Evolutionary conservation across 2,888 invertebrate species (phyloP).

Genomic region (Dasysyrphus tricinctus): DNA sequence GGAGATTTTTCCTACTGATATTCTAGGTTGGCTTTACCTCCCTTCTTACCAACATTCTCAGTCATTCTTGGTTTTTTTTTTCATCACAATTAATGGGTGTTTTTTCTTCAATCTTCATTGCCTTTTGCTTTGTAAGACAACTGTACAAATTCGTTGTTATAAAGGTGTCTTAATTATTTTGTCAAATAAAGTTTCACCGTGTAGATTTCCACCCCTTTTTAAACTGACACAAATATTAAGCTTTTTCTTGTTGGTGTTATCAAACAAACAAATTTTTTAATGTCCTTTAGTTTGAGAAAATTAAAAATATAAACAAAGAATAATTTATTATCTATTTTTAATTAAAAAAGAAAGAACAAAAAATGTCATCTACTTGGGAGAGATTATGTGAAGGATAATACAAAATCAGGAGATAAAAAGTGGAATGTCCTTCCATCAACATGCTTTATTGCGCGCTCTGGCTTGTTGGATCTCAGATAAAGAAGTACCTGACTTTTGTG

Average conservation of each 20-base stretch:
- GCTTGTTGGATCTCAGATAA: conserved; percentile 28
- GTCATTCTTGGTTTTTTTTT: no score
- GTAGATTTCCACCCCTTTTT: neutral
- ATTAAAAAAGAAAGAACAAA: conserved; percentile 41
- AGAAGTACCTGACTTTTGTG: conserved; percentile 72
- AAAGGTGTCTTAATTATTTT: neutral
- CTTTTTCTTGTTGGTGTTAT: conserved; percentile 10
- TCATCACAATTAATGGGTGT: no score
- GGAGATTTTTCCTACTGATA: no score
- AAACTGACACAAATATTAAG: conserved; percentile 11
- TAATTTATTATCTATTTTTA: conserved; percentile 60
- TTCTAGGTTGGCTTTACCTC: no score
- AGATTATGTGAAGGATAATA: conserved; percentile 49
- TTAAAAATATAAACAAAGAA: conserved; percentile 39
- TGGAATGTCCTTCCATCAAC: conserved; percentile 54
- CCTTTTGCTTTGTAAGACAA: no score
- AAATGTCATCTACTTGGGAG: conserved; percentile 28
- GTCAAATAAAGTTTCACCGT: neutral
- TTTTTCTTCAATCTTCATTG: no score
- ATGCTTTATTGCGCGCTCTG: conserved; percentile 12
- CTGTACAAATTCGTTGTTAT: no score
- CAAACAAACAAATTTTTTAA: conserved; percentile 17
- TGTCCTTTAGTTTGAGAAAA: conserved; percentile 23
- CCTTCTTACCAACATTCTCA: no score
- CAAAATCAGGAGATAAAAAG: conserved; percentile 36